phyloP scores from a whole-genome alignment of 2,888 invertebrate species.

The Meta bourneti region DNA sequence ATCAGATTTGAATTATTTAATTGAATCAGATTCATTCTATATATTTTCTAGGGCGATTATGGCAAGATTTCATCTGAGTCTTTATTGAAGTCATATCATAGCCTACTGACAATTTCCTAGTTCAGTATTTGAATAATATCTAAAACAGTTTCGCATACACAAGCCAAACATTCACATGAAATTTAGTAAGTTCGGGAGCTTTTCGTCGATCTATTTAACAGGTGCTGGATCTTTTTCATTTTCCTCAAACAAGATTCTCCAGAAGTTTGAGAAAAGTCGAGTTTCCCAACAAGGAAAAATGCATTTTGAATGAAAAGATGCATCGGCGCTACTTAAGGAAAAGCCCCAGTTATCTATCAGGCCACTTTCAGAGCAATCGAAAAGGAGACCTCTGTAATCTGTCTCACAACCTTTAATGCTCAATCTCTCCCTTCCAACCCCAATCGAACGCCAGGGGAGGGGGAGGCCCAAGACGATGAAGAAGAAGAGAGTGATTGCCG shows the following conservation, averaged over 20 bases:
- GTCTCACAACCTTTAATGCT: conserved; percentile 65
- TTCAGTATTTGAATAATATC: too few species aligned
- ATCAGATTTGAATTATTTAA: too few species aligned
- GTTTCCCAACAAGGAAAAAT: conserved; percentile 13
- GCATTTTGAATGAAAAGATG: conserved; percentile 34
- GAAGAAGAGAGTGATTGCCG: conserved; percentile 71
- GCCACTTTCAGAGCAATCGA: conserved; percentile 64
- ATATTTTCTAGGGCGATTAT: too few species aligned
- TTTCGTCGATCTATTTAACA: background rate
- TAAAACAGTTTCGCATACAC: background rate
- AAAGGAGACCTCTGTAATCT: conserved; percentile 69
- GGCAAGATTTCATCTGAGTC: too few species aligned
- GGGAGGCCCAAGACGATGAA: conserved; percentile 40
- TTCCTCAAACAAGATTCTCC: too few species aligned
- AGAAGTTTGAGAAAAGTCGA: background rate
- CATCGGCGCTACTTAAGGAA: conserved; percentile 41
- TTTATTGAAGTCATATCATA: too few species aligned
- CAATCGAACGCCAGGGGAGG: conserved; percentile 46
- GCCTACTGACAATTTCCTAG: too few species aligned
- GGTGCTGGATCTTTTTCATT: background rate
- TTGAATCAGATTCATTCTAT: too few species aligned
- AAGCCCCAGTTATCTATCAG: conserved; percentile 66
- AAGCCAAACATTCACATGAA: background rate
- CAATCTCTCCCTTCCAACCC: conserved; percentile 36
- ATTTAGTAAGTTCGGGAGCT: too few species aligned